These are phyloP conservation scores for Drosophila rellima DNA, from an alignment of 2,888 invertebrate genomes.

Conservation along the genomic window DNA sequence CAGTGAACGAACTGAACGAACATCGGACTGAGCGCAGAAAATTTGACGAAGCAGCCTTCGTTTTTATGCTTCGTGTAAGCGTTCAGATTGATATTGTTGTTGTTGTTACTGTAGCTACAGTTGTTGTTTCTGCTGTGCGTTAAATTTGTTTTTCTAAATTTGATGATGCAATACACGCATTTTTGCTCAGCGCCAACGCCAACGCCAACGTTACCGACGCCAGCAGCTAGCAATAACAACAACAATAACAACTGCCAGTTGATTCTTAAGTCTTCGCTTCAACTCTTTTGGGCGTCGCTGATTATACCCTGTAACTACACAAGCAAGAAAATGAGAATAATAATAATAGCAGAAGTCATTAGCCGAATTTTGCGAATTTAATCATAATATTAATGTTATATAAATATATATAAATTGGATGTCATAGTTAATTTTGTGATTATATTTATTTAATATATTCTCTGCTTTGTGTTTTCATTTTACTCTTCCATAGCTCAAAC, in stretches of 20 bases:
- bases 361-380: neutral
- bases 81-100: constrained; percentile 30
- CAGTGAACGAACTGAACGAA: constrained; percentile 17
- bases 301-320: constrained; percentile 16
- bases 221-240: constrained; percentile 15
- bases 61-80: constrained; percentile 55
- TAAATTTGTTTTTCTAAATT: constrained; percentile 76
- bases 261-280: constrained; percentile 31
- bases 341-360: neutral
- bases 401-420: no score
- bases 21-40: constrained; percentile 8
- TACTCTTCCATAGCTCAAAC: neutral
- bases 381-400: no score
- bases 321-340: neutral
- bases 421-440: no score
- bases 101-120: constrained; percentile 3
- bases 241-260: constrained; percentile 33
- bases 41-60: constrained; percentile 43
- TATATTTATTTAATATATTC: no score
- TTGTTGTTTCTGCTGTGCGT: constrained; percentile 46
- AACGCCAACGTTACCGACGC: constrained; percentile 20
- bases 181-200: constrained; percentile 41
- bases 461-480: neutral
- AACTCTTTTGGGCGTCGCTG: constrained; percentile 46
- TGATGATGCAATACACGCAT: constrained; percentile 81